Percentiles rank a stretch among this genome's conserved stretches.
phyloP scores from a whole-genome alignment of 2,113 vertebrate species.

The Alethe diademata region DNA sequence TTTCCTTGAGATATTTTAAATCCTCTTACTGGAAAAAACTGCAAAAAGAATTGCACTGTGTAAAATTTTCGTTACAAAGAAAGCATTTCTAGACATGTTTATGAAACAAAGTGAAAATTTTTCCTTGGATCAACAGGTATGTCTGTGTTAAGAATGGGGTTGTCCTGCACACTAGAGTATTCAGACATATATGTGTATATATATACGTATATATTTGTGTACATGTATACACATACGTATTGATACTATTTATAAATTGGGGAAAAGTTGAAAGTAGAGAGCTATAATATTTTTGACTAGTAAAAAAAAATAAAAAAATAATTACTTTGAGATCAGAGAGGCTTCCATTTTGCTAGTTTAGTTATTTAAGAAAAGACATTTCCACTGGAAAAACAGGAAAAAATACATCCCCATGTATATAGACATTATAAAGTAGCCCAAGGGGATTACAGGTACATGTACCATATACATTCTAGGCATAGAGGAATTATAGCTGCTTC shows the following conservation, averaged over 20 bases:
- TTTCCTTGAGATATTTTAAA: background rate
- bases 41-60: background rate
- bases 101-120: background rate
- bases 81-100: background rate
- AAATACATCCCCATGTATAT: background rate
- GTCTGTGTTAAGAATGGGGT: background rate
- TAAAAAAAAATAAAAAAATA: background rate
- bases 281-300: background rate
- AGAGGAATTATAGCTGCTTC: background rate
- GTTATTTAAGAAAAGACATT: background rate
- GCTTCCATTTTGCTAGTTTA: background rate
- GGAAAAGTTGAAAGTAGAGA: background rate
- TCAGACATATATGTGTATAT: background rate
- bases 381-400: background rate
- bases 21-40: background rate
- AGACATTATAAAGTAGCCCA: background rate
- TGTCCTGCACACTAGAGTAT: background rate
- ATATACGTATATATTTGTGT: background rate
- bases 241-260: background rate
- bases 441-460: background rate
- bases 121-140: accelerated
- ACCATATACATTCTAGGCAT: background rate
- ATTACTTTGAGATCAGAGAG: background rate
- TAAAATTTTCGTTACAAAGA: background rate
- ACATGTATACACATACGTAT: background rate